Evolutionary conservation across 1,140 invertebrate genomes (phyloP).

Genomic region (Aricia agestis): DNA sequence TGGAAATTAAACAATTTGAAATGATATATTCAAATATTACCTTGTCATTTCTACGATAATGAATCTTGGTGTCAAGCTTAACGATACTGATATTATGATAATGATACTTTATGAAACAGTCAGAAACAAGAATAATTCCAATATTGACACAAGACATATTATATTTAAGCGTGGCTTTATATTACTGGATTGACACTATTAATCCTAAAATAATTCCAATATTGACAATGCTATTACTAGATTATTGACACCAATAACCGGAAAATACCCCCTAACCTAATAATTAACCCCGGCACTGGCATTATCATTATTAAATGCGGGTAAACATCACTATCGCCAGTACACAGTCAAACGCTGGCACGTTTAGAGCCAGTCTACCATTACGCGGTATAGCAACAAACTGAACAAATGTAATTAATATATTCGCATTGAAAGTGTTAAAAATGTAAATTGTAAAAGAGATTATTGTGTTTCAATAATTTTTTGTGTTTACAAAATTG

Average conservation of each 20-base stretch:
- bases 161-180: not conserved
- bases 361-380: not conserved
- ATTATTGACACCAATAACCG: not conserved
- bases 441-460: not conserved
- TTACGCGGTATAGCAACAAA: not conserved
- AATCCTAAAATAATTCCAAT: too few species aligned
- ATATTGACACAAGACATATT: not conserved
- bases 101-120: not conserved
- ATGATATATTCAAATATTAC: too few species aligned
- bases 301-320: conserved; percentile 22
- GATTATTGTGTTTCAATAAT: not conserved
- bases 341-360: not conserved
- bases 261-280: conserved; percentile 9
- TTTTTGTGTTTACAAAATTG: not conserved
- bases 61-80: too few species aligned
- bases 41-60: too few species aligned
- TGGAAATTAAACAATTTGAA: too few species aligned
- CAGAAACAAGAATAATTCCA: not conserved
- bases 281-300: not conserved
- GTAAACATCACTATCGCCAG: conserved; percentile 20
- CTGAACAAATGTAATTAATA: not conserved
- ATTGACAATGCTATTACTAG: not conserved
- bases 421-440: not conserved
- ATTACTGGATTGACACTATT: too few species aligned
- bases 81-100: too few species aligned